phyloP scores from a whole-genome alignment of 2,797 vertebrate species.

The Squalus acanthias region DNA sequence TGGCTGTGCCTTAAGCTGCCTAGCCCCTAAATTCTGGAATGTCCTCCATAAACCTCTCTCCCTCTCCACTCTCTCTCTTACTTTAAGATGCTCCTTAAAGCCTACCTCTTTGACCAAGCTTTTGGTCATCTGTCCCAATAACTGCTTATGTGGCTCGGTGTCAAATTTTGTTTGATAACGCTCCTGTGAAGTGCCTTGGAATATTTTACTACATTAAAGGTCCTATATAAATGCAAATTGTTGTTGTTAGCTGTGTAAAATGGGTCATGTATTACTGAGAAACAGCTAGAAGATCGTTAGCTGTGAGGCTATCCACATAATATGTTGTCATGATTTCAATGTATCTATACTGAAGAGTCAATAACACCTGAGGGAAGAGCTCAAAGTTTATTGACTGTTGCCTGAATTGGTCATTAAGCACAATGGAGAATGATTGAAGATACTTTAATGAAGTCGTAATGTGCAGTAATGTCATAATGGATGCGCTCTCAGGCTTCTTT shows the following conservation, averaged over 20 bases:
- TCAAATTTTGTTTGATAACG: no score
- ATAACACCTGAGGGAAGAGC: not conserved
- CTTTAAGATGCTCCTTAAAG: no score
- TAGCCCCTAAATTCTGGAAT: no score
- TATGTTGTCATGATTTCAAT: slow-evolving; percentile 13
- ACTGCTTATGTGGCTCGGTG: no score
- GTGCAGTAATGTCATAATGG: not conserved
- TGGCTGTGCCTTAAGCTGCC: no score
- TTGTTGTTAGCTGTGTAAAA: not conserved
- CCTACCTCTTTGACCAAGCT: no score
- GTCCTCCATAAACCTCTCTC: no score
- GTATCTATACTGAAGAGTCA: slow-evolving; percentile 7
- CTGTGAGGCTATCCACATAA: not conserved
- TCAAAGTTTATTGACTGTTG: not conserved
- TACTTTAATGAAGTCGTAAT: not conserved
- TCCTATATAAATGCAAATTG: no score
- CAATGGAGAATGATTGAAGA: not conserved
- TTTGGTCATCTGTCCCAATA: no score
- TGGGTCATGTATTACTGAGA: not conserved
- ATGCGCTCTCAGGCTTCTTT: not conserved
- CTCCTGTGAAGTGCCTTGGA: no score
- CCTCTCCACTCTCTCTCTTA: no score
- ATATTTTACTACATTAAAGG: no score
- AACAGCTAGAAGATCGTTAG: slow-evolving; percentile 10
- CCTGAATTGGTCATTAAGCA: not conserved